Conservation (phyloP, 2,888 invertebrate species). For the Geophilus truncorum region DNA sequence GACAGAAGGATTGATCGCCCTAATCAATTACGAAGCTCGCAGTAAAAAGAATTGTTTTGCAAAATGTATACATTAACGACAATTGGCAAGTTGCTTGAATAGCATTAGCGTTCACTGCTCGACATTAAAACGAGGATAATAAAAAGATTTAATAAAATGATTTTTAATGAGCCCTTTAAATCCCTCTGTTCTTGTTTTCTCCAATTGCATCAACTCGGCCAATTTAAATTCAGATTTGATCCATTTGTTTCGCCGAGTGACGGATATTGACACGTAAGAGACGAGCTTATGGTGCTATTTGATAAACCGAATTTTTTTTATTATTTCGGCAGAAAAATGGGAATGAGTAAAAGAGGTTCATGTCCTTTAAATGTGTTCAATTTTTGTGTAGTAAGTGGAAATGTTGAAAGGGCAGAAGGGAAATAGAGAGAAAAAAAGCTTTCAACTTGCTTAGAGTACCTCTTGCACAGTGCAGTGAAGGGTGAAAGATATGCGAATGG, state of each 20-base stretch:
- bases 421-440: neutral
- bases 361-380: neutral
- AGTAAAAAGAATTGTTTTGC: neutral
- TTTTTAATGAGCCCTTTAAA: neutral
- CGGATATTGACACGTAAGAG: neutral
- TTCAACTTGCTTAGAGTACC: neutral
- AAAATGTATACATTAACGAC: too few species aligned
- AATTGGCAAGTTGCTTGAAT: neutral
- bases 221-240: slow-evolving; percentile 13
- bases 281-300: neutral
- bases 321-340: too few species aligned
- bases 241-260: neutral
- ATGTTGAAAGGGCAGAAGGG: neutral
- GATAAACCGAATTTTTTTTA: neutral
- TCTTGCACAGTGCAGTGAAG: neutral
- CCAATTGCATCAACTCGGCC: neutral
- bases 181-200: neutral
- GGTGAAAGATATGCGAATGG: neutral
- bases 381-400: neutral
- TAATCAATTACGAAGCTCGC: neutral
- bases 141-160: neutral
- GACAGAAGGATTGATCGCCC: neutral
- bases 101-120: neutral
- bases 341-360: neutral
- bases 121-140: neutral